phyloP scores from a whole-genome alignment of 2,888 invertebrate species.

The Candidula unifasciata region DNA sequence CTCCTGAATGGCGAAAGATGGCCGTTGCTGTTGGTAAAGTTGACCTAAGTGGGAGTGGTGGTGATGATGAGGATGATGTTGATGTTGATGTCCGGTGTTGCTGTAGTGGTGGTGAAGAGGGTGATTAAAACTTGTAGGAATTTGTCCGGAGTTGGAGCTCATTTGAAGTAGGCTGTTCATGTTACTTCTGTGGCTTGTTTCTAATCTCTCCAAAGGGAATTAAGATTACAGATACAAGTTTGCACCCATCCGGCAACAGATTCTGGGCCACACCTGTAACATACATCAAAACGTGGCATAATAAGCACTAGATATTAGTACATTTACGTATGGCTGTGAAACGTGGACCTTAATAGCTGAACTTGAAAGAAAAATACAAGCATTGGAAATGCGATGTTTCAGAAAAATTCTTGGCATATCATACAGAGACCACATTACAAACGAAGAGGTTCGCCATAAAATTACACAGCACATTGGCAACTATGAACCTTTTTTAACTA shows the following conservation, averaged over 20 bases:
- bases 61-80: slow-evolving; percentile 25
- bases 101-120: slow-evolving; percentile 50
- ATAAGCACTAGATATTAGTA: background rate
- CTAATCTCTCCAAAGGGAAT: background rate
- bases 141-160: slow-evolving; percentile 39
- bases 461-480: too few relatives aligned
- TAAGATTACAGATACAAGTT: too few relatives aligned
- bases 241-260: too few relatives aligned
- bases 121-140: slow-evolving; percentile 45
- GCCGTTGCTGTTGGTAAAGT: slow-evolving; percentile 83
- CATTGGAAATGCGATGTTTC: too few relatives aligned
- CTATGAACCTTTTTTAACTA: too few relatives aligned
- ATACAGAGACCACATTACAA: too few relatives aligned
- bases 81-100: slow-evolving; percentile 19
- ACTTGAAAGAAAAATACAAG: too few relatives aligned
- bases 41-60: slow-evolving; percentile 55
- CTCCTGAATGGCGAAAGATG: slow-evolving; percentile 93
- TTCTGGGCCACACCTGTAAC: background rate
- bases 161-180: slow-evolving; percentile 52
- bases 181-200: background rate
- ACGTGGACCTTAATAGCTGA: too few relatives aligned
- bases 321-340: too few relatives aligned
- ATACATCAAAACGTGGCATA: background rate
- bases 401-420: too few relatives aligned
- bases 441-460: too few relatives aligned